These are phyloP conservation scores for Tetragnatha versicolor DNA, from an alignment of 1,140 invertebrate genomes.

Conservation along the genomic window DNA sequence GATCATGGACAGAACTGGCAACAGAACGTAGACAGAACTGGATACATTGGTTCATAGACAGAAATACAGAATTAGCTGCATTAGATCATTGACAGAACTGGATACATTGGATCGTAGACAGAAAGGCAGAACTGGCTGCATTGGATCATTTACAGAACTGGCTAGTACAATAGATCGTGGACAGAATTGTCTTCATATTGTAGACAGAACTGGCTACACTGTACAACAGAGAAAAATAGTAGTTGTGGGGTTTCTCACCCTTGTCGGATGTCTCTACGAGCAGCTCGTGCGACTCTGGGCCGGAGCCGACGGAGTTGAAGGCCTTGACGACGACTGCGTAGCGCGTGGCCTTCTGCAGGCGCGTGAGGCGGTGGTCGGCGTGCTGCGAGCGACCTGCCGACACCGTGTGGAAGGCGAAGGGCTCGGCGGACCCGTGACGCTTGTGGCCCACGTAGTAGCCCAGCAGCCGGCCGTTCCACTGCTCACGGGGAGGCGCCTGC, in stretches of 20 bases:
- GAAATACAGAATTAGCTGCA: too few relatives aligned
- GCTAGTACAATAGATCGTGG: too few relatives aligned
- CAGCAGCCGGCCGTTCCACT: constrained; percentile 63
- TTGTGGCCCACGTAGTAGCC: constrained; percentile 66
- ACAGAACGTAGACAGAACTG: too few relatives aligned
- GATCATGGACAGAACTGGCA: too few relatives aligned
- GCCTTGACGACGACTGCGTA: constrained; percentile 59
- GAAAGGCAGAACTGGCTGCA: too few relatives aligned
- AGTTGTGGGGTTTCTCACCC: constrained; percentile 19
- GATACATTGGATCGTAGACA: too few relatives aligned
- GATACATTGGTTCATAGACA: too few relatives aligned
- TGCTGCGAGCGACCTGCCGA: constrained; percentile 38
- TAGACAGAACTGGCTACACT: too few relatives aligned
- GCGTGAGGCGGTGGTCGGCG: constrained; percentile 55
- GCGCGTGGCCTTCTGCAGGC: constrained; percentile 56
- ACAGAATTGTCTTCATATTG: not conserved
- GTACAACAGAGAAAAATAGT: not conserved
- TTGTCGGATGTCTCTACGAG: constrained; percentile 66
- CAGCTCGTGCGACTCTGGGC: constrained; percentile 57
- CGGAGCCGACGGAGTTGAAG: constrained; percentile 58
- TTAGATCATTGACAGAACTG: too few relatives aligned
- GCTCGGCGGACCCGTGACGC: constrained; percentile 37
- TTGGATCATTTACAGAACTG: too few relatives aligned
- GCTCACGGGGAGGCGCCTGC: constrained; percentile 51
- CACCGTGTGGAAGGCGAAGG: constrained; percentile 41